Base-by-base conservation (phyloP, 2,797 vertebrate species). In the Agapornis canus region DNA sequence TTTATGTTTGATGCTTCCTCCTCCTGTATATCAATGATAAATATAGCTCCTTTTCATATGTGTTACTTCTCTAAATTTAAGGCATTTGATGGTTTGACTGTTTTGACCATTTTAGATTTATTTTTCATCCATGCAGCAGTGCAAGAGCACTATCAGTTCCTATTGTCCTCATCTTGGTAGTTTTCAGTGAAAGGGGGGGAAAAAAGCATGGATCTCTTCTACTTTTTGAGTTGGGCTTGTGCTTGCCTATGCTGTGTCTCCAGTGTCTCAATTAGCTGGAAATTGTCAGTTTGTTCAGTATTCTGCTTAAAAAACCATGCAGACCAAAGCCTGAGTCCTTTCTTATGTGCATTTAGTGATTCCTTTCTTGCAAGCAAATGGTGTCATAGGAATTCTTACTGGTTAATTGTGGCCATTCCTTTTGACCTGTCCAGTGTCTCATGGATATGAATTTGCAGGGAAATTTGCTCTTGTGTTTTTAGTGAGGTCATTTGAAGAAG, bases 31-130 rank as follows among this genome's bases (percentile, higher is more conserved):
- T 35, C 79, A 63, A 23, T 0, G 47, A 88, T 39, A 97, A 94
- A 94, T 81, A 66, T 61, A 91, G 85, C 56, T 65, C 47, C 92
- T 94, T 94, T 84, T 88, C 11, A 1, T 83, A 29, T 7, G 75
- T 89, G 93, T 70, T 72, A 95, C 91, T 95, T 96, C 94, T 96
- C 91, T 94, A 96, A 95, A 91, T 81, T 26, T 43, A 65, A 93
- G 64, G 48, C 60, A 86, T 89, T 94, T 84, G 64, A 92, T 76
- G 59, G 49, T 87, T 93, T 87, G 52, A 6, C 73, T 90, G 60
- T 37, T 91, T 87, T 52, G 40, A 68, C 78, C 82, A 69, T 86
- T 77, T 75, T 35, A 9, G 54, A 1, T 6, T 72, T 87, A 65
- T 51, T 93, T 96, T 90, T 94, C 61, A 6, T 56, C 11, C 57